Evolutionary conservation across 1,140 invertebrate genomes (phyloP), one percentile per base, ranked within the genome.

Genomic region (Halyomorpha halys): DNA sequence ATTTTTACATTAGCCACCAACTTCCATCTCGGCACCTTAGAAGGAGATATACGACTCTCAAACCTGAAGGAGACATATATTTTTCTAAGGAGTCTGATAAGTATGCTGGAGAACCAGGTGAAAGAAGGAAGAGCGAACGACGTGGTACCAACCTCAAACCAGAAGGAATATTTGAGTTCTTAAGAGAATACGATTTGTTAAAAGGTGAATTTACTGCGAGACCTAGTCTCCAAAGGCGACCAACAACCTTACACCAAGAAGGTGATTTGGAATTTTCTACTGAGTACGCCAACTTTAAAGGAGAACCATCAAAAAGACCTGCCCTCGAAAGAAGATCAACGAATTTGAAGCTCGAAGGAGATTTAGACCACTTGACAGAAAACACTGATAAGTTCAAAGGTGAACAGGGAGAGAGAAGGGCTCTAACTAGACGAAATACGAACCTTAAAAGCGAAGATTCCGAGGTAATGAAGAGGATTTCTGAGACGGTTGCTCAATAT

Each of bases 321-420:
- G 63, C 62, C 16, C 49, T 70, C 30, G 25, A 23, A 13, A 66
- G 68, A 27, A 66, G 62, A 51, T 34, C 63, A 13, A 69, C 69
- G 1, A 68, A 59, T 54, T 61, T 70, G n/a, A 65, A 66, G 62
- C 56, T 70, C 16, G 68, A 68, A 56, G 69, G 69, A 14, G 59
- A 62, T 6, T 19, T 69, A 11, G 67, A 70, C 1, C 25, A 19
- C 11, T 21, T 61, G 18, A 68, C 68, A 0, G 68, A 69, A 65
- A 56, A 27, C 14, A 63, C 21, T 14, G 68, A 69, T 8, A 67
- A 65, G 15, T 70, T 64, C 59, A 56, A 56, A 56, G 56, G 68
- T 9, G 63, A 47, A 15, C 63, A 68, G 47, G 39, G 61, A 3
- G 30, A 25, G 2, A 45, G 61, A 54, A 11, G 21, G 15, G 53